Evolutionary conservation across 2,888 invertebrate genomes (phyloP), one percentile per base, ranked within the genome.

Genomic region (Epistrophe grossulariae): DNA sequence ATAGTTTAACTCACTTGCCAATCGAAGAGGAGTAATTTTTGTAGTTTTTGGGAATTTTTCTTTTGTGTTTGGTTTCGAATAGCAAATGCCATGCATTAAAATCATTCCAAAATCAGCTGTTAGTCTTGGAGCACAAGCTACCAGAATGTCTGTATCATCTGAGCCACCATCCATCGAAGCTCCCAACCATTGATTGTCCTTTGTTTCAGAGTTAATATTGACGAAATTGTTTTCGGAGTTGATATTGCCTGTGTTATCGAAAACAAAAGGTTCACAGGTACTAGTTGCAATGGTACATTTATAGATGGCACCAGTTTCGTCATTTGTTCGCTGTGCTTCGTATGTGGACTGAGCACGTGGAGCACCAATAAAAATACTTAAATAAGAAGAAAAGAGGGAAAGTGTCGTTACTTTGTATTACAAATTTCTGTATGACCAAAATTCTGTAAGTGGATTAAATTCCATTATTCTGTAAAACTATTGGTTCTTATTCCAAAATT

Each of bases 301-400:
- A 90, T 94, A 94, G 15, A 94, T 92, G n/a, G 94, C 93, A n/a
- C 95, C 95, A 5, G 94, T 94, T 90, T 94, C 94, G 59, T 91
- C 90, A 4, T 94, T 89, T 50, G 91, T 89, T 2, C 91, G 89
- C 81, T 93, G 93, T 4, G 90, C 88, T 59, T 91, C 90, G 55
- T 92, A 89, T 0, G 93, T 92, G 8, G 94, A 94, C 89, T 94
- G 94, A 11, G 93, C 94, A 72, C 93, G 93, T 4, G 94, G 94
- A 15, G 94, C 94, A 48, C 94, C 94, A 83, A 94, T 91, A 43
- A 94, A 89, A 31, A 94, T 70, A 91, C 94, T 94, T 83, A 1
- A 90, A 90, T 35, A 35, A 48, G 76, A 35, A 73, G 38, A 73
- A n/a, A 45, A 38, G 10, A n/a, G n/a, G 15, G 43, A 6, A 43